Evolutionary conservation across 2,113 vertebrate species (phyloP).

Genomic region (Glaucomys volans): DNA sequence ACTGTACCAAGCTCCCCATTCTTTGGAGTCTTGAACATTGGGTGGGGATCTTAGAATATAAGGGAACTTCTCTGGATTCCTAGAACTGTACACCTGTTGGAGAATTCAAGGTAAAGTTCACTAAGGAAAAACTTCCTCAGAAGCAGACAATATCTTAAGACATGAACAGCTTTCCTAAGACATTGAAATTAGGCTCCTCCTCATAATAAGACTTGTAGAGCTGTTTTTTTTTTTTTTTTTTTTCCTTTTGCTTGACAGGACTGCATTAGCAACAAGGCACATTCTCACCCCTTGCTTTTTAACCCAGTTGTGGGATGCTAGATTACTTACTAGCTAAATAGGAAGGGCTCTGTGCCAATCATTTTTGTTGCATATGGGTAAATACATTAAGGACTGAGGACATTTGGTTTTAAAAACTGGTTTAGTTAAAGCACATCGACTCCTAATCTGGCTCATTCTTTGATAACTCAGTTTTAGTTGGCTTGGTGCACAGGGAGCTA

Average conservation of each 20-base stretch:
- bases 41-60: not conserved
- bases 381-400: not conserved
- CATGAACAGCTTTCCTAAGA: not conserved
- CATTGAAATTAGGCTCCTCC: not conserved
- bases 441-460: not conserved
- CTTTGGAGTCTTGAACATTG: not conserved
- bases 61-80: not conserved
- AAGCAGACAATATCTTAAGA: not conserved
- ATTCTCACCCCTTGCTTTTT: not conserved
- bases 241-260: not conserved
- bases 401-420: not conserved
- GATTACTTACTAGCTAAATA: not conserved
- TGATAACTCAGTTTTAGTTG: not conserved
- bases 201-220: not conserved
- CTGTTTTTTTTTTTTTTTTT: too few relatives aligned
- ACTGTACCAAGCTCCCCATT: not conserved
- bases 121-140: not conserved
- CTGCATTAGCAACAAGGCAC: not conserved
- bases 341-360: not conserved
- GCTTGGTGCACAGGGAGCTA: not conserved
- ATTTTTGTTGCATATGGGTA: not conserved
- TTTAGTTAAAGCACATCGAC: not conserved
- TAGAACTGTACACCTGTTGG: not conserved
- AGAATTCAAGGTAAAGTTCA: not conserved
- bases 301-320: not conserved